Evolutionary conservation across 2,797 vertebrate species (phyloP).

Genomic region (Paramormyrops hopkinsi): DNA sequence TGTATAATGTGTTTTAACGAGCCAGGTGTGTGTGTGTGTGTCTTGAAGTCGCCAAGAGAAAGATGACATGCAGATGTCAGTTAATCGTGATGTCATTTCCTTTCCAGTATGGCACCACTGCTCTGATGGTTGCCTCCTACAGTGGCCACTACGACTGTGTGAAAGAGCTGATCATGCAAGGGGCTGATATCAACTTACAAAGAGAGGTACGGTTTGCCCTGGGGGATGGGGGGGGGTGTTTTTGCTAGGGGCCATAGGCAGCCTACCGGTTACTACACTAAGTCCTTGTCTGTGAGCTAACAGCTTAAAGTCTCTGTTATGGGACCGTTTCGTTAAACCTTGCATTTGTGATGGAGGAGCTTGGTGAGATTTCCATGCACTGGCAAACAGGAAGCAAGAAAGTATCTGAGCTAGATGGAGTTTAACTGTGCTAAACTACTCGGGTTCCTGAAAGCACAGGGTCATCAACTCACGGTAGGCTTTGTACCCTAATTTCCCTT

Average conservation of each 20-base stretch:
- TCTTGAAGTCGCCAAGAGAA: background rate
- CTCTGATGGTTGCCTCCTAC: conserved; percentile 91
- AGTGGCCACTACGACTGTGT: conserved; percentile 80
- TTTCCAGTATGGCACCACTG: conserved; percentile 80
- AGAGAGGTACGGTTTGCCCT: conserved; percentile 71
- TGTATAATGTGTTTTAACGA: background rate
- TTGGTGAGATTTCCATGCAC: background rate
- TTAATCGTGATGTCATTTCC: conserved; percentile 20
- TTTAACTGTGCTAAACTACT: background rate
- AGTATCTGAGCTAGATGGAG: background rate
- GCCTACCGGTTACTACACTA: background rate
- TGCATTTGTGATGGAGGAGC: background rate
- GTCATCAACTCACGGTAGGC: background rate
- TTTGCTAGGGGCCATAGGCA: background rate
- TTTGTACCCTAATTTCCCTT: background rate
- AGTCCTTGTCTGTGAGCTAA: background rate
- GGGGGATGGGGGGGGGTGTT: background rate
- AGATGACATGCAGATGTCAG: background rate
- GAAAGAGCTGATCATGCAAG: conserved; percentile 85
- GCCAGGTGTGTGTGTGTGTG: background rate
- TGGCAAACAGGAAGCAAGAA: background rate
- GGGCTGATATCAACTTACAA: conserved; percentile 93
- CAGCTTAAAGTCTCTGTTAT: background rate
- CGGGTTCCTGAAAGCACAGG: background rate
- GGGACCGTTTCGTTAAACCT: background rate